Evolutionary conservation across 2,113 vertebrate species (phyloP), one percentile per base, ranked within the genome.

Genomic region (Nothoprocta pentlandii): DNA sequence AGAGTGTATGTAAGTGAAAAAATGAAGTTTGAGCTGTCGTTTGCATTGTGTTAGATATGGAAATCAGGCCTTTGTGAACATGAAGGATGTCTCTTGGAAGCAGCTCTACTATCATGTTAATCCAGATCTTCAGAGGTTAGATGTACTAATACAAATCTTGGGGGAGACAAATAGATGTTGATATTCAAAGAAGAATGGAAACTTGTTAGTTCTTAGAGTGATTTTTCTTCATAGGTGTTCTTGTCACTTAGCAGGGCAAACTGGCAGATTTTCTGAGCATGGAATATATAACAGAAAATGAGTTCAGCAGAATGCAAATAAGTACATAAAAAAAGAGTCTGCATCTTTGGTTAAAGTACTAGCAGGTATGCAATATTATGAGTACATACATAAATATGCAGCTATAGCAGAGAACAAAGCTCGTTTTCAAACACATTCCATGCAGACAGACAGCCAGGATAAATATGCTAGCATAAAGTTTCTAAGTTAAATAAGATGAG

Each of bases 251-350:
- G 54, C 28, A 32, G 32, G 30, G 54, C 30, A 58, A 58, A 58
- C 30, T 58, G 30, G 54, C 28, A 32, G 28, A 32, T 30, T 58
- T 58, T 85, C 80, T 79, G 67, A 80, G 66, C 14, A 32, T 0
- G 3, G 0, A 0, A 1, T 76, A 13, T 26, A 3, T 47, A 49
- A 76, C 78, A 62, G 6, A 79, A 3, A 49, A 42, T 39, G 11
- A 58, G 7, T 69, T 80, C 32, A 70, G 54, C 22, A 36, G 41
- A 70, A 53, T 69, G 34, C 15, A 54, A 39, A 58, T 16, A 53
- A 66, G 3, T 44, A 25, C 13, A 67, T 9, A 36, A 53, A 62
- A 69, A 26, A 30, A 9, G 7, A 66, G 1, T 41, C 22, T 10
- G n/a, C 19, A 54, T 9, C 15, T 8, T 53, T 78, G 14, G 3